These are phyloP conservation scores for Plemyria rubiginata DNA, from an alignment of 2,888 invertebrate species.

Conservation along the genomic window DNA sequence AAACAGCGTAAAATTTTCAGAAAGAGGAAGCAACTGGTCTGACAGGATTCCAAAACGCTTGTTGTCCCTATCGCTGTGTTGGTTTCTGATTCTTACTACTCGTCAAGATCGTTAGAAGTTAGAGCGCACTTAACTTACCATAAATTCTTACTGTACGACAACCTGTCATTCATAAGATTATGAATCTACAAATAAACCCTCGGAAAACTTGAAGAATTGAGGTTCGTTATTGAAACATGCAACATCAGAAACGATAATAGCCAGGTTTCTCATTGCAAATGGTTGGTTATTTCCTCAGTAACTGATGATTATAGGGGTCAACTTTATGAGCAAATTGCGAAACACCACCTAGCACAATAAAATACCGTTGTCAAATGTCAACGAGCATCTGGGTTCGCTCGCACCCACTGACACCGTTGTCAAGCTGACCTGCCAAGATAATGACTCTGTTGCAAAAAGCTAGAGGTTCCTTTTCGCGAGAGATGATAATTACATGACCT, in stretches of 20 bases:
- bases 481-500: conserved; percentile 24
- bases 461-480: conserved; percentile 37
- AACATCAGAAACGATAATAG: conserved; percentile 1
- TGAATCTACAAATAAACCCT: neutral
- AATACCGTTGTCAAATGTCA: conserved; percentile 36
- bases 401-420: conserved; percentile 52
- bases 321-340: conserved; percentile 27
- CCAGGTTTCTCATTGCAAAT: conserved; percentile 5
- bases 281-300: conserved; percentile 19
- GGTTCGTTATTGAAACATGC: neutral
- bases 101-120: neutral
- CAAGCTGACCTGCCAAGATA: conserved; percentile 51
- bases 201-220: neutral
- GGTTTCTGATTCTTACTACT: conserved; percentile 19
- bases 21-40: conserved; percentile 39
- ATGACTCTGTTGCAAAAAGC: conserved; percentile 50
- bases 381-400: conserved; percentile 37
- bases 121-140: neutral
- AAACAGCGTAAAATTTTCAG: conserved; percentile 32
- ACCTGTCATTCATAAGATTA: neutral
- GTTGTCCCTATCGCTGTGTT: conserved; percentile 16
- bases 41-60: conserved; percentile 46
- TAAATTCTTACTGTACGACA: neutral
- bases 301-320: conserved; percentile 24
- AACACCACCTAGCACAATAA: conserved; percentile 29